Evolutionary conservation across 2,797 vertebrate species (phyloP).

Genomic region (Sebastes wilsoni): DNA sequence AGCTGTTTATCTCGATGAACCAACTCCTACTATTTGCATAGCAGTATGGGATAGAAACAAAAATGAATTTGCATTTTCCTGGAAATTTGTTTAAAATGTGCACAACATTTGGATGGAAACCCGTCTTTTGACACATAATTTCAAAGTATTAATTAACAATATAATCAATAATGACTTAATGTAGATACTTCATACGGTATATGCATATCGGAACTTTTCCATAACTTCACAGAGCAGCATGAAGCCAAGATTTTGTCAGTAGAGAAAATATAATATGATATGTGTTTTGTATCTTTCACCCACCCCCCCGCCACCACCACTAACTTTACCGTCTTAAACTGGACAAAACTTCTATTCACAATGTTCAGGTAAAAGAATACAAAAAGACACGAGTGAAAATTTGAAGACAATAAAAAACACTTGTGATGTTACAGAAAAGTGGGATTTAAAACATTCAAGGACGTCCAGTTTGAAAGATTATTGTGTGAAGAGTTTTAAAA

Average conservation of each 20-base stretch:
- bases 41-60: not conserved
- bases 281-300: no score
- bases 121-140: not conserved
- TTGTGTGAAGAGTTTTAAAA: not conserved
- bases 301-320: no score
- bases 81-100: not conserved
- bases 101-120: not conserved
- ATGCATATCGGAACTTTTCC: not conserved
- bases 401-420: not conserved
- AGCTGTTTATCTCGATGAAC: not conserved
- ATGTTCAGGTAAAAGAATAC: not conserved
- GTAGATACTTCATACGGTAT: not conserved
- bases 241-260: no score
- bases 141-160: not conserved
- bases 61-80: not conserved
- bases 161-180: not conserved
- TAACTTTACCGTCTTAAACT: no score
- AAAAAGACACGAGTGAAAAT: not conserved
- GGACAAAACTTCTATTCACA: not conserved
- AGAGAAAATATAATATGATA: no score
- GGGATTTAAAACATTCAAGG: not conserved
- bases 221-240: no score
- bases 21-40: not conserved
- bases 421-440: not conserved
- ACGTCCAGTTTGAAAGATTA: not conserved